Conservation (phyloP, 1,140 invertebrate genomes). For the Brachionus rotundiformis region DNA sequence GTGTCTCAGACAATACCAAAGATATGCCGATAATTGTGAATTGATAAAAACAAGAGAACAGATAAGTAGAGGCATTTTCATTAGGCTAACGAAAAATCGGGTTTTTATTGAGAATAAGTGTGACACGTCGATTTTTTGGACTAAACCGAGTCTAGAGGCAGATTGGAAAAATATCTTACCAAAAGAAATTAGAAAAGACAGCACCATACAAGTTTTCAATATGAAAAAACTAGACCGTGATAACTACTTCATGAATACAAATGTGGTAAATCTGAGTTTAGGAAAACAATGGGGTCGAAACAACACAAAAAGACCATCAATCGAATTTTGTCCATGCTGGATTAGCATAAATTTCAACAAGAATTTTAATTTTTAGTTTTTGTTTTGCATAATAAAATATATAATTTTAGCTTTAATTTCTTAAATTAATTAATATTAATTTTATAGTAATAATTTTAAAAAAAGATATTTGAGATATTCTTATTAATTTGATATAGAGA, state of each 20-base stretch:
- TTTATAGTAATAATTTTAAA: too few species aligned
- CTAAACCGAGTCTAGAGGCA: background rate
- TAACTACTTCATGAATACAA: background rate
- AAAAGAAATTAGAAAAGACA: background rate
- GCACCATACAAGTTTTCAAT: background rate
- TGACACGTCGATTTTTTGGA: background rate
- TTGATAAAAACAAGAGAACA: background rate
- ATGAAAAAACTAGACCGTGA: background rate
- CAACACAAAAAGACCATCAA: constrained; percentile 11
- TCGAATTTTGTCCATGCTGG: constrained; percentile 30
- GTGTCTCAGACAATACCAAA: background rate
- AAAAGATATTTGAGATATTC: too few species aligned
- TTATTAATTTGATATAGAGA: too few species aligned
- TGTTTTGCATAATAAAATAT: background rate
- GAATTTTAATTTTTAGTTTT: constrained; percentile 11
- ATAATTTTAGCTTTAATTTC: background rate
- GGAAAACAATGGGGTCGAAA: constrained; percentile 12
- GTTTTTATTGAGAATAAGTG: background rate
- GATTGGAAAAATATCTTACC: background rate
- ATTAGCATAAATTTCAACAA: background rate
- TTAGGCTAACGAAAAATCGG: background rate
- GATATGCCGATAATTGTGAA: background rate
- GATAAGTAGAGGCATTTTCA: background rate
- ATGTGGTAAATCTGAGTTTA: constrained; percentile 18
- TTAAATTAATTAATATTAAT: too few species aligned